Conservation (phyloP, 2,888 invertebrate species). For the Melikaiella ostensackeni region DNA sequence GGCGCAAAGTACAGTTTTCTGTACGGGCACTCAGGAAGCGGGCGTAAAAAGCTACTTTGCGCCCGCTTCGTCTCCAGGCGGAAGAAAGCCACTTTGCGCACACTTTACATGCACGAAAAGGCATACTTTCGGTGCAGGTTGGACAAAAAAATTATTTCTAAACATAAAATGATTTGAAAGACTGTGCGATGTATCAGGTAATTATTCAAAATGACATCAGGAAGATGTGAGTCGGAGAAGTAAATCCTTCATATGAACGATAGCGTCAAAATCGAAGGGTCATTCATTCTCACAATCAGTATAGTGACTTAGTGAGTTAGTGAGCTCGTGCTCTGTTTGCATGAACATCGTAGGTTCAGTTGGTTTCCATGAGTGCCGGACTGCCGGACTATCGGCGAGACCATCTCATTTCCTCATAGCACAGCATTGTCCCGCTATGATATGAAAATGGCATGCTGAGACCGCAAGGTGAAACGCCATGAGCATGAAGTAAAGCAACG, state of each 20-base stretch:
- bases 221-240: slow-evolving; percentile 6
- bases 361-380: slow-evolving; percentile 36
- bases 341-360: slow-evolving; percentile 42
- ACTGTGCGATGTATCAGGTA: background rate
- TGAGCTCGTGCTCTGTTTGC: slow-evolving; percentile 38
- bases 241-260: slow-evolving; percentile 27
- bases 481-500: slow-evolving; percentile 41
- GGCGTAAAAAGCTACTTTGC: too few relatives aligned
- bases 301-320: slow-evolving; percentile 7
- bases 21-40: too few relatives aligned
- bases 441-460: slow-evolving; percentile 46
- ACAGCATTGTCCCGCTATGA: slow-evolving; percentile 53
- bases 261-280: slow-evolving; percentile 28
- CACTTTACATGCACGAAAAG: too few relatives aligned
- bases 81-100: too few relatives aligned
- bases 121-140: too few relatives aligned
- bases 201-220: background rate
- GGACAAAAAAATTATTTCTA: too few relatives aligned
- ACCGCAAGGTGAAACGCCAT: slow-evolving; percentile 51
- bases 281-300: slow-evolving; percentile 11
- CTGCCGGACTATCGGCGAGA: slow-evolving; percentile 45
- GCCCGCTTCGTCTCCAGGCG: too few relatives aligned
- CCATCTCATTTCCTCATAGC: slow-evolving; percentile 54
- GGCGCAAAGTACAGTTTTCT: too few relatives aligned
- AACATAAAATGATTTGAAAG: background rate